Conservation (phyloP, 2,113 vertebrate species). For the Xiphophorus hellerii region DNA sequence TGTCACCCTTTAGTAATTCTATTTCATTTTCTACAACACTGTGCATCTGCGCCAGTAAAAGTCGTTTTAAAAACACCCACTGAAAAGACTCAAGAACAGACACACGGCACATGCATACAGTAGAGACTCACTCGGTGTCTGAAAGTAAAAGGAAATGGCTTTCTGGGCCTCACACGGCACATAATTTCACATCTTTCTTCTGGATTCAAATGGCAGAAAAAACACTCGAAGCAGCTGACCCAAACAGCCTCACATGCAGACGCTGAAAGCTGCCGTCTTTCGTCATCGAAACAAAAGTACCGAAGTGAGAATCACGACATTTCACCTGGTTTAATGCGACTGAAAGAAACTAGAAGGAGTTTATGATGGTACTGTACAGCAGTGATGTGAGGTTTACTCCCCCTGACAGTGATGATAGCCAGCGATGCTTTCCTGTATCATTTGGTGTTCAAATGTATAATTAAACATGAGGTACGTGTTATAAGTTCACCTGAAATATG, state of each 20-base stretch:
- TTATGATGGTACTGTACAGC: slow-evolving; percentile 16
- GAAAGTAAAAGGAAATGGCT: slow-evolving; percentile 34
- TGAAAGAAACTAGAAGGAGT: slow-evolving; percentile 28
- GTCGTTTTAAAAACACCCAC: slow-evolving; percentile 58
- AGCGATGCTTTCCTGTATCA: slow-evolving; percentile 7
- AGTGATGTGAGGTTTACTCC: slow-evolving; percentile 15
- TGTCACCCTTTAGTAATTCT: slow-evolving; percentile 3
- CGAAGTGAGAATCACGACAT: slow-evolving; percentile 11
- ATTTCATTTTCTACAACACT: slow-evolving; percentile 47
- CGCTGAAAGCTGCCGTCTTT: slow-evolving; percentile 12
- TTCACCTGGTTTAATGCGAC: slow-evolving; percentile 22
- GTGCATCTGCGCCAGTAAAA: slow-evolving; percentile 59
- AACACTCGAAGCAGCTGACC: slow-evolving; percentile 25
- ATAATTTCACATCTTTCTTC: slow-evolving; percentile 20
- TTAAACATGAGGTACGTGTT: slow-evolving; percentile 53
- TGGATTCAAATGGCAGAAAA: slow-evolving; percentile 9
- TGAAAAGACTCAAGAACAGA: slow-evolving; percentile 50
- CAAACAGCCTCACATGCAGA: slow-evolving; percentile 46
- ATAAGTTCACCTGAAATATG: slow-evolving; percentile 22
- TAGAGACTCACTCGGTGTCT: slow-evolving; percentile 51
- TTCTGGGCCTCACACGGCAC: slow-evolving; percentile 8
- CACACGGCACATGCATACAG: slow-evolving; percentile 75
- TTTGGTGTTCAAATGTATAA: slow-evolving; percentile 22
- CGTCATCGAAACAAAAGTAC: slow-evolving; percentile 18
- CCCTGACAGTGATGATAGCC: slow-evolving; percentile 9